Evolutionary conservation across 2,113 vertebrate species (phyloP), one percentile per base, ranked within the genome.

Genomic region (Pteronura brasiliensis): DNA sequence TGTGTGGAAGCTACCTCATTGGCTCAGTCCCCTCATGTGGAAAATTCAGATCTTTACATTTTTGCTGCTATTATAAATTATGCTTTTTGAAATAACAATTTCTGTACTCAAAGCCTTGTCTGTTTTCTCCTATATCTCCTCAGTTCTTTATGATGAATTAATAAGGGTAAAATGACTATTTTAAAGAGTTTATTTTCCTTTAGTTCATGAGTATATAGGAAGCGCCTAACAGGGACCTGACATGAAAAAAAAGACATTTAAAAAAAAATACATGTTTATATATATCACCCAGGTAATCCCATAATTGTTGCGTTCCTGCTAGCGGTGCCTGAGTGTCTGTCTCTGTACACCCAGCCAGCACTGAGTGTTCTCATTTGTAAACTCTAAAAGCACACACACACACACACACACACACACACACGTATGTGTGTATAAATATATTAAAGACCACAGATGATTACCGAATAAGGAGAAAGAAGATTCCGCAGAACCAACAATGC

Each of bases 401-500:
- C 65, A 47, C 27, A 9, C 13, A 11, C 44, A n/a, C 11, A 27
- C 74, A 77, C 44, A 77, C 0, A n/a, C 13, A 10, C 27, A 7
- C 3, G 6, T 23, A 17, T 27, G 34, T 65, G 15, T 55, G 3
- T 44, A 17, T 21, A 34, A 25, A 31, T 57, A 27, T 72, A 57
- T 29, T 77, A 44, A 96, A 85, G 63, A 86, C 2, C 72, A 80
- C 14, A 87, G 27, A 81, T 81, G 47, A 96, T 65, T 34, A 95
- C 55, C 6, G 52, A 96, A 63, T 52, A 95, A 90, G 52, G 21
- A 13, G 18, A 92, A 95, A 76, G 49, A 72, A 91, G 65, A 77
- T 94, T 69, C 87, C 85, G 96, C 39, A 95, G 97, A 98, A 97
- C 88, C 59, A 80, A 91, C 95, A 81, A 98, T 97, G 98, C 97